Evolutionary conservation across 2,888 invertebrate genomes (phyloP), one percentile per base, ranked within the genome.

Genomic region (Epinotia bilunana): DNA sequence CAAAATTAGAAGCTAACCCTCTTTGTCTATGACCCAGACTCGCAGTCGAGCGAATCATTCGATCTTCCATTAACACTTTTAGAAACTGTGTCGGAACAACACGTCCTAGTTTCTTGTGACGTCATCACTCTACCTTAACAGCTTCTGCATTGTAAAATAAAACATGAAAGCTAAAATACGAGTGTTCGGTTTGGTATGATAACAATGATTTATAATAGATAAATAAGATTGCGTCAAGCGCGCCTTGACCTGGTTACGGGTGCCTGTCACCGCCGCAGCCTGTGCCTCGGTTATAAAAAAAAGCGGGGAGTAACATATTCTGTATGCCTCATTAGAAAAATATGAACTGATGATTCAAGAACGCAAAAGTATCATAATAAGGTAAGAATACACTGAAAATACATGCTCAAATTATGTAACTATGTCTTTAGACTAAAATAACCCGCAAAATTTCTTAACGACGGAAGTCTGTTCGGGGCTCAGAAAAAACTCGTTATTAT

Each of bases 191-290:
- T 23, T 60, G 18, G 33, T 60, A 71, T 65, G 70, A 74, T 71
- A 74, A 74, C 74, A 74, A 65, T 74, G 74, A 70, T 74, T 63
- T 74, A 70, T 70, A 74, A 74, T 65, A 74, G 74, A 74, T 74
- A 74, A 74, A 16, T 71, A 60, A 28, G 60, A 64, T 74, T 74
- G 74, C 74, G 70, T 74, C 74, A 71, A 70, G 49, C 65, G 63
- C 58, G 70, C 74, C 74, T 74, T 74, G 74, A 71, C 74, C 74
- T 53, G 57, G 64, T 53, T 74, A 63, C 63, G 63, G 57, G n/a
- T 53, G 64, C 74, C 74, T 43, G 74, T 65, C 70, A 39, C 74
- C 64, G 18, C 64, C 64, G 64, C 63, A 68, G 61, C 28, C 73
- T 18, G 74, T 60, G 61, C 43, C 53, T 68, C 60, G 70, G 46